Evolutionary conservation across 2,113 vertebrate species (phyloP).

Genomic region (Xiphophorus maculatus): DNA sequence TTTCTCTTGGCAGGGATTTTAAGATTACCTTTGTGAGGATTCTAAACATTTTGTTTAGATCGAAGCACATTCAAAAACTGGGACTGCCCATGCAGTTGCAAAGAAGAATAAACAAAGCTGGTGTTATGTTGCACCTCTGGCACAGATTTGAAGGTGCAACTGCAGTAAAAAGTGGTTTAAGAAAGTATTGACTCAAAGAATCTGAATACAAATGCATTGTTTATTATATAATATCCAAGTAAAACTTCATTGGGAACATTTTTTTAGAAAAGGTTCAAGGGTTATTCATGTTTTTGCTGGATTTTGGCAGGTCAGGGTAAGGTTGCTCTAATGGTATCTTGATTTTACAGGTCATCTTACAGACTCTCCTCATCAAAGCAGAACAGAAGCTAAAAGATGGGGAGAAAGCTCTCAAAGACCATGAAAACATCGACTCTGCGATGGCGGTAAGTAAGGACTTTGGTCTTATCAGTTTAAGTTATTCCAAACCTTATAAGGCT

Average conservation of each 20-base stretch:
- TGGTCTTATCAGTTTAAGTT: background rate
- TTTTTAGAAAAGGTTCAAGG: background rate
- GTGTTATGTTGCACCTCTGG: too few species aligned
- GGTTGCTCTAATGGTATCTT: background rate
- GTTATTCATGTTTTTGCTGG: background rate
- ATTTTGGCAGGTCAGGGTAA: background rate
- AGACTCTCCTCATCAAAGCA: slow-evolving; percentile 66
- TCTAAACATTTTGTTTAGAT: too few species aligned
- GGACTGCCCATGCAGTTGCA: too few species aligned
- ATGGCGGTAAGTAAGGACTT: slow-evolving; percentile 60
- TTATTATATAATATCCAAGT: background rate
- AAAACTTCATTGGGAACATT: background rate
- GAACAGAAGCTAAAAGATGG: slow-evolving; percentile 71
- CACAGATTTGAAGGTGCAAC: too few species aligned
- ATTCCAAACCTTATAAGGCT: background rate
- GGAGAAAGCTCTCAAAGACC: slow-evolving; percentile 65
- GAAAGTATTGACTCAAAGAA: background rate
- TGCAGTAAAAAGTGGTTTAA: background rate
- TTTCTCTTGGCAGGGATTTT: too few species aligned
- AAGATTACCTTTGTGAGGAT: too few species aligned
- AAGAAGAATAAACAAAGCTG: too few species aligned
- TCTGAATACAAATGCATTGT: background rate
- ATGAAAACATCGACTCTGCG: slow-evolving; percentile 51
- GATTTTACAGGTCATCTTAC: slow-evolving; percentile 65
- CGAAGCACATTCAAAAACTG: too few species aligned